These are phyloP conservation scores for Regulus satrapa DNA, from an alignment of 2,113 vertebrate genomes.

Conservation along the genomic window DNA sequence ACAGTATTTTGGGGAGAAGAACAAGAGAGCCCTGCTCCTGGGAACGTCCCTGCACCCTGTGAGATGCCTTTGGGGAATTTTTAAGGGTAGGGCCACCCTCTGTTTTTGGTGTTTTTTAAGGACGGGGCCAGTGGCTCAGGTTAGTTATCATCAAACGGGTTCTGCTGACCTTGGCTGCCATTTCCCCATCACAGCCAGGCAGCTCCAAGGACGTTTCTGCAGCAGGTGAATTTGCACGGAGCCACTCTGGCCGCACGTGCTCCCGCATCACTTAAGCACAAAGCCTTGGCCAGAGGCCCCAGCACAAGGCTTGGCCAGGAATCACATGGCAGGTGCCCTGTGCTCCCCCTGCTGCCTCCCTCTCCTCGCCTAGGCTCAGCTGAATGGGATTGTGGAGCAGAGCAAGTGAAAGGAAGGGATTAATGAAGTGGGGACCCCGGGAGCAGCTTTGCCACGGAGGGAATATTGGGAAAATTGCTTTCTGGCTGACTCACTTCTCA, in stretches of 20 bases:
- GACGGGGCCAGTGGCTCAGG: neutral
- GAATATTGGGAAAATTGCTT: neutral
- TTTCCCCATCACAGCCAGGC: slow-evolving; percentile 35
- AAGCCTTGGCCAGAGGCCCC: neutral
- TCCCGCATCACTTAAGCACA: slow-evolving; percentile 45
- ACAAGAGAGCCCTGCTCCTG: slow-evolving; percentile 1
- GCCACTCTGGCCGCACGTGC: neutral
- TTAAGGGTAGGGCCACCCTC: neutral
- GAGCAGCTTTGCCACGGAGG: neutral
- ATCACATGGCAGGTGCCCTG: neutral
- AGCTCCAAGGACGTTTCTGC: slow-evolving; percentile 57
- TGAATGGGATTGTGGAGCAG: neutral
- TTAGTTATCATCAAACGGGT: slow-evolving; percentile 64
- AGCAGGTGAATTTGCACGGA: neutral
- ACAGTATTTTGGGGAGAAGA: neutral
- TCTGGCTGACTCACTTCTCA: neutral
- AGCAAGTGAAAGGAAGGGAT: neutral
- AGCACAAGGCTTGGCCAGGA: neutral
- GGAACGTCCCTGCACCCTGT: neutral
- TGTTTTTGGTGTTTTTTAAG: too few relatives aligned
- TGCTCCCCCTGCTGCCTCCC: neutral
- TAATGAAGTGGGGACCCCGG: neutral
- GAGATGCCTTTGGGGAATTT: slow-evolving; percentile 34
- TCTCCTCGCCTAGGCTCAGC: neutral
- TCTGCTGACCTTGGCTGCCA: slow-evolving; percentile 70